phyloP scores from a whole-genome alignment of 2,113 vertebrate genomes.

The Forbesichthys agassizii region DNA sequence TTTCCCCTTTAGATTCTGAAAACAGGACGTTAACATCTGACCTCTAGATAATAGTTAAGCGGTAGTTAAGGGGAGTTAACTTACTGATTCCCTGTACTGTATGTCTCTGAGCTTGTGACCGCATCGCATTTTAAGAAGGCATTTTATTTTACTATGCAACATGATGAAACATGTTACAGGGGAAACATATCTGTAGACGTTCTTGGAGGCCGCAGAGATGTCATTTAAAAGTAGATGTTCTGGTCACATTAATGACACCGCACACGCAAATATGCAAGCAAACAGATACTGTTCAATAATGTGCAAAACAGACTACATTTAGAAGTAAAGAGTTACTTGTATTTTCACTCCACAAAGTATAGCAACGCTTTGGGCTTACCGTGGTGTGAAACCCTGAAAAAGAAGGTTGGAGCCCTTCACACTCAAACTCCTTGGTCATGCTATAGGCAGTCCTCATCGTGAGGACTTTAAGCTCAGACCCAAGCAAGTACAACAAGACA shows the following conservation, averaged over 20 bases:
- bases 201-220: constrained; percentile 65
- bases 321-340: no score
- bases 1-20: constrained; percentile 17
- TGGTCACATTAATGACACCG: constrained; percentile 45
- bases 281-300: background rate
- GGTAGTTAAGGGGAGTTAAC: constrained; percentile 38
- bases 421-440: no score
- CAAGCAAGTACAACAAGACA: background rate
- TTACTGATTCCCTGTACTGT: constrained; percentile 44
- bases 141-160: constrained; percentile 4
- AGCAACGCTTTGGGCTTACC: no score
- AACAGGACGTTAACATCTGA: constrained; percentile 36
- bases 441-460: no score
- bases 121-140: constrained; percentile 48
- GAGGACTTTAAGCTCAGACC: background rate
- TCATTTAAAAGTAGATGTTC: constrained; percentile 67
- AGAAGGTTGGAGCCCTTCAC: no score
- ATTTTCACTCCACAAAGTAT: no score
- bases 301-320: background rate
- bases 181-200: constrained; percentile 61
- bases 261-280: background rate
- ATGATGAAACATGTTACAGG: constrained; percentile 51
- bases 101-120: constrained; percentile 43
- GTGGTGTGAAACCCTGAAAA: no score
- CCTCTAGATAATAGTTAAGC: constrained; percentile 6